Conservation (phyloP, 2,888 invertebrate genomes). For the Amblyjoppa proteus region DNA sequence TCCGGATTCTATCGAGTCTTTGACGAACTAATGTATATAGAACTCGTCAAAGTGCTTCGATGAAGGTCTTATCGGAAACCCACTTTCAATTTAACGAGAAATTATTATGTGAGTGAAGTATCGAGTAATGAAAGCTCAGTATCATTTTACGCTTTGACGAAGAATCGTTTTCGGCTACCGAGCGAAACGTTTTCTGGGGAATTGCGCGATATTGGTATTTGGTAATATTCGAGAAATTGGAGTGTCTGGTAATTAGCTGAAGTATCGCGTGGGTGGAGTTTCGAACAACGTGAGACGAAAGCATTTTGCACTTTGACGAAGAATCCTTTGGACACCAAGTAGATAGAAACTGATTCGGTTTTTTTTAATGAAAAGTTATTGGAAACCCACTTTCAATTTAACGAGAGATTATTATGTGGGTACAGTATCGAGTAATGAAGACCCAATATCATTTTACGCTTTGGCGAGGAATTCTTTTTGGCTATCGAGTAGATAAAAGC, state of each 20-base stretch:
- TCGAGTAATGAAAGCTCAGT: conserved; percentile 31
- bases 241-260: not conserved
- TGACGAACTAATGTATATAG: conserved; percentile 61
- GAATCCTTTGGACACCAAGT: not conserved
- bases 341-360: not conserved
- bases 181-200: not conserved
- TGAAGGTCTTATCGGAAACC: conserved; percentile 61
- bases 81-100: conserved; percentile 61
- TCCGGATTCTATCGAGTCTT: conserved; percentile 60
- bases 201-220: not conserved
- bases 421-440: too few species aligned
- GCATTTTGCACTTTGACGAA: not conserved
- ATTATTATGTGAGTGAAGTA: conserved; percentile 40
- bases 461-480: too few species aligned
- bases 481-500: too few species aligned
- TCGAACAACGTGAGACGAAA: not conserved
- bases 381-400: too few species aligned
- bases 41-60: conserved; percentile 63
- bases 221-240: not conserved
- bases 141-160: conserved; percentile 14
- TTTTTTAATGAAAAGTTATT: not conserved
- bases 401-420: too few species aligned
- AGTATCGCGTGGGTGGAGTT: too few species aligned
- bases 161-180: not conserved
- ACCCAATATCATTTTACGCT: too few species aligned